Percentiles rank a stretch among this genome's conserved stretches.
Evolutionary conservation across 37 sponge, comb jelly and placozoan genomes (phyloP).

Genomic region (Amphimedon queenslandica): DNA sequence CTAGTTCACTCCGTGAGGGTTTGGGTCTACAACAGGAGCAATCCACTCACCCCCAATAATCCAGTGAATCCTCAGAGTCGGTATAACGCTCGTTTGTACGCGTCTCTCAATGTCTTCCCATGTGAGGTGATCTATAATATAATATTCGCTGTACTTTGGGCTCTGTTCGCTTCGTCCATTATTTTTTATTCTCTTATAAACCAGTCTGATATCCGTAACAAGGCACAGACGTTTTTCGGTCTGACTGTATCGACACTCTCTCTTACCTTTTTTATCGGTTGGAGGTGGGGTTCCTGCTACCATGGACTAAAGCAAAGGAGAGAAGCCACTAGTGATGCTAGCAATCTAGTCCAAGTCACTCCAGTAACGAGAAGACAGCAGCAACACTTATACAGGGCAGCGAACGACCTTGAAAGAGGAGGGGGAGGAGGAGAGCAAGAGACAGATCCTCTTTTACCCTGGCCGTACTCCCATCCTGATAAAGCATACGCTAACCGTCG

Average conservation of each 20-base stretch:
- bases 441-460: constrained; percentile 34
- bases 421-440: constrained; percentile 1
- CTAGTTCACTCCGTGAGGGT: constrained; percentile 7
- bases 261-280: constrained; percentile 42
- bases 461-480: constrained; percentile 51
- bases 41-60: constrained; percentile 7
- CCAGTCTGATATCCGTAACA: constrained; percentile 55
- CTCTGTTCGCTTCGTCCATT: constrained; percentile 42
- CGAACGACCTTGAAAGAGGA: background rate
- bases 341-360: background rate
- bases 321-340: background rate
- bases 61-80: constrained; percentile 12
- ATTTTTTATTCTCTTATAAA: constrained; percentile 62
- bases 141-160: constrained; percentile 26
- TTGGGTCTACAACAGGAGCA: constrained; percentile 29
- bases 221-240: constrained; percentile 81
- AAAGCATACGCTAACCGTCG: background rate
- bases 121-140: constrained; percentile 26
- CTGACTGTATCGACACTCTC: constrained; percentile 40
- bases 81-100: constrained; percentile 22
- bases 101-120: constrained; percentile 14
- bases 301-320: background rate
- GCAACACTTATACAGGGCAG: background rate
- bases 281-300: constrained; percentile 13
- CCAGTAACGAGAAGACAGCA: background rate